Evolutionary conservation across 92 coral and sea anemone species (phyloP), one percentile per base, ranked within the genome.

Genomic region (Porites lobata): DNA sequence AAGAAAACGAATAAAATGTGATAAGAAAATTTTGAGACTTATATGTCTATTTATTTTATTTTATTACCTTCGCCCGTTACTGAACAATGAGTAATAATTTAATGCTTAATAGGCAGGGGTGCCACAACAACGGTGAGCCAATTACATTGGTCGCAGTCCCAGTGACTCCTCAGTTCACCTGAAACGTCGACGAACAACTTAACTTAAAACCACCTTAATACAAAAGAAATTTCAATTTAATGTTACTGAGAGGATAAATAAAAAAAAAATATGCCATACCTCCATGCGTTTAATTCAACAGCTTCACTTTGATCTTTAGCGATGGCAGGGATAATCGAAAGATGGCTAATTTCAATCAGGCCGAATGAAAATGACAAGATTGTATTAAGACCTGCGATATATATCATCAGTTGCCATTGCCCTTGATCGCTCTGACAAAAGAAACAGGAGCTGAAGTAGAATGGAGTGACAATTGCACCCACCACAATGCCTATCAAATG

Each of bases 391-490:
- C 2, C n/a, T 8, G 19, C 7, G 66, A 62, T 62, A 7, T 62
- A 62, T 62, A 62, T 62, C 21, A 62, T 62, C 66, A 62, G 66
- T n/a, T 62, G 66, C 66, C 66, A 62, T 62, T 62, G 66, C n/a
- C 66, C 61, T 10, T 14, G 61, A 56, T 56, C 61, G 15, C 61
- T 56, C 61, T 56, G 61, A 56, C 61, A 56, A 62, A 20, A 11
- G 66, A 62, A 62, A 62, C 66, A 62, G 19, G 66, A 62, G 66
- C 66, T 62, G 66, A 62, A 62, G 66, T 15, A 62, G 6, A 62
- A 20, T 15, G 66, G 63, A 9, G 26, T 7, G 53, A 22, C 29
- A 1, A 75, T 15, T 29, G 80, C 51, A 26, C 32, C 51, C n/a
- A 76, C 9, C 32, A 76, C 12, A 9, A 67, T 56, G 9, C 51